Evolutionary conservation across 2,113 vertebrate species (phyloP).

Genomic region (Prochilodus magdalenae): DNA sequence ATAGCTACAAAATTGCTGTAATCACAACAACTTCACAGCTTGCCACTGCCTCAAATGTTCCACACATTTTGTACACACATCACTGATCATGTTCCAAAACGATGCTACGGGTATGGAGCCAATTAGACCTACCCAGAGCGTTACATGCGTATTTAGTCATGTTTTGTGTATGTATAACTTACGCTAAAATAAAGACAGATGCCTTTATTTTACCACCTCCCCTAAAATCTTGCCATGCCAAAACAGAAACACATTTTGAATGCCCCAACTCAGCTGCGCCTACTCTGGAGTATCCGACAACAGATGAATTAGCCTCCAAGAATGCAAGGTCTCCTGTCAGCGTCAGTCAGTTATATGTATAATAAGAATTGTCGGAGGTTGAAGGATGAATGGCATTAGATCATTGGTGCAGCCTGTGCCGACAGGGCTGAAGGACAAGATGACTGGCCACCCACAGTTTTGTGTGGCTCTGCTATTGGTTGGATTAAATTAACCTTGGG

Average conservation of each 20-base stretch:
- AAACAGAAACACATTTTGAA: constrained; percentile 70
- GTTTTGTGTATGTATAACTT: constrained; percentile 68
- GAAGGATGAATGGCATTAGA: constrained; percentile 59
- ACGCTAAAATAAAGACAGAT: constrained; percentile 69
- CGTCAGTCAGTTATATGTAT: constrained; percentile 63
- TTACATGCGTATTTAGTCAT: constrained; percentile 64
- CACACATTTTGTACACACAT: constrained; percentile 3
- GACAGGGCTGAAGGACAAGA: constrained; percentile 49
- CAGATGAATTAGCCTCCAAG: constrained; percentile 50
- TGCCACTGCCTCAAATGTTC: constrained; percentile 23
- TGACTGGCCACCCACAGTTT: constrained; percentile 44
- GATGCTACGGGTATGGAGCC: constrained; percentile 44
- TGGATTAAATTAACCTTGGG: background rate
- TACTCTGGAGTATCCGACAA: constrained; percentile 43
- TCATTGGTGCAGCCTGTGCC: constrained; percentile 57
- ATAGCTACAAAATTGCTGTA: constrained; percentile 2
- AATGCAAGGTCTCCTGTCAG: constrained; percentile 64
- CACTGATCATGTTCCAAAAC: constrained; percentile 54
- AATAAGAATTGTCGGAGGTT: constrained; percentile 67
- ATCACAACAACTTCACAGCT: constrained; percentile 1
- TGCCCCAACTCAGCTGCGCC: constrained; percentile 55
- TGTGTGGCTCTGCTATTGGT: background rate
- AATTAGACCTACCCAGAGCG: constrained; percentile 52
- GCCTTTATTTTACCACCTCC: constrained; percentile 53
- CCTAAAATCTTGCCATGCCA: constrained; percentile 61